Percentiles rank a stretch among this genome's conserved stretches.
These are phyloP conservation scores for Agelastica alni DNA, from an alignment of 2,888 invertebrate species.

Conservation along the genomic window DNA sequence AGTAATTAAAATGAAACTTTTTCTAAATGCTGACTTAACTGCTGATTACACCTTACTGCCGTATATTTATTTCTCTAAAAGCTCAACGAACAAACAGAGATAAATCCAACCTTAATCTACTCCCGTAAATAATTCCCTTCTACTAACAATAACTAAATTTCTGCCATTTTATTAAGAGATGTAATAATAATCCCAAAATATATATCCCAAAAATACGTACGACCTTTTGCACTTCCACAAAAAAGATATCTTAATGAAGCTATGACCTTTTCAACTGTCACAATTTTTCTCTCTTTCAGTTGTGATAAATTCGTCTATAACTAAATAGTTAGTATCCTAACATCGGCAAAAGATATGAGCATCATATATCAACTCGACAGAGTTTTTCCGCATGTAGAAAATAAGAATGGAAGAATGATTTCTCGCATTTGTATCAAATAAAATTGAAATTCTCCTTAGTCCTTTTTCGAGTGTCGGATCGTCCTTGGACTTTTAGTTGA, in stretches of 20 bases:
- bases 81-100: no score
- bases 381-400: constrained; percentile 28
- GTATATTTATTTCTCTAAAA: no score
- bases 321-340: constrained; percentile 22
- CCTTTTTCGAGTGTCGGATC: constrained; percentile 25
- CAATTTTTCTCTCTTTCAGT: constrained; percentile 13
- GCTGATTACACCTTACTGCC: no score
- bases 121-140: no score
- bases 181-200: no score
- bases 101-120: no score
- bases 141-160: no score
- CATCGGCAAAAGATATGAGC: constrained; percentile 16
- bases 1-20: no score
- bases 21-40: no score
- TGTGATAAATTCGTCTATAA: constrained; percentile 23
- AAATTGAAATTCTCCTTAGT: constrained; percentile 28
- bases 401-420: constrained; percentile 26
- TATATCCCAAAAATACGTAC: neutral
- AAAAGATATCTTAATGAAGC: constrained; percentile 13
- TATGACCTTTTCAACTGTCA: constrained; percentile 9
- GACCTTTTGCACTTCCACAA: constrained; percentile 5
- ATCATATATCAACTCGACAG: constrained; percentile 24
- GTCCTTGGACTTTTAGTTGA: constrained; percentile 25
- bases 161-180: no score
- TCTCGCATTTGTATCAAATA: constrained; percentile 26